Evolutionary conservation across 2,888 invertebrate species (phyloP), one percentile per base, ranked within the genome.

Genomic region (Gryllus longicercus): DNA sequence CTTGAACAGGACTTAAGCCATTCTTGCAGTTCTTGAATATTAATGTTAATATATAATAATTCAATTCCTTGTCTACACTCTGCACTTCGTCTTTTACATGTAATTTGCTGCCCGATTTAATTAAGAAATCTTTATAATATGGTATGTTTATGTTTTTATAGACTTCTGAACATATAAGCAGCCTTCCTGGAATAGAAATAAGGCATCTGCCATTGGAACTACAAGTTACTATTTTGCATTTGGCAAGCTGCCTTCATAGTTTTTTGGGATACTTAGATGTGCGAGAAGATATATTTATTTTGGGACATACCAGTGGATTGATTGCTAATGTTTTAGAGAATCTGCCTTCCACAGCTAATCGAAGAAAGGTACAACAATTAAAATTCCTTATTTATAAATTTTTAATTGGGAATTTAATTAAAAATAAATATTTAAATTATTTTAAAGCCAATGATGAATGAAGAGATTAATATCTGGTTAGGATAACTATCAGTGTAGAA

Each of bases 261-360:
- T 85, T 91, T 85, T 84, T 92, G 82, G 89, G 91, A 51, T 89
- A 90, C 21, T 88, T 93, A 86, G 89, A 91, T 83, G 88, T 91
- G 11, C 90, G 89, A 82, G 93, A 93, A 83, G 93, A 93, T 84
- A 87, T 92, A 49, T 93, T 89, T 84, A 90, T 90, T 78, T 86
- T 93, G 84, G 93, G 93, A 5, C 87, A 89, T 50, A 90, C 90
- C 77, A 92, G 93, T 84, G 89, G 90, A 18, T 86, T 91, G 75
- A 85, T 93, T 38, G 91, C 91, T 81, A 89, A 90, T 18, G 90
- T 91, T 74, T 85, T 92, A 82, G 91, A 91, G 83, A 88, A 89
- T 84, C 89, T 90, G 25, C 89, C 90, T 16, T 88, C 90, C 49
- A 90, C 89, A 80, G 84, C 88, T 51, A 85, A 86, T 50, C 88